Conservation (phyloP, 2,888 invertebrate genomes). For the Clistopyga incitator region DNA sequence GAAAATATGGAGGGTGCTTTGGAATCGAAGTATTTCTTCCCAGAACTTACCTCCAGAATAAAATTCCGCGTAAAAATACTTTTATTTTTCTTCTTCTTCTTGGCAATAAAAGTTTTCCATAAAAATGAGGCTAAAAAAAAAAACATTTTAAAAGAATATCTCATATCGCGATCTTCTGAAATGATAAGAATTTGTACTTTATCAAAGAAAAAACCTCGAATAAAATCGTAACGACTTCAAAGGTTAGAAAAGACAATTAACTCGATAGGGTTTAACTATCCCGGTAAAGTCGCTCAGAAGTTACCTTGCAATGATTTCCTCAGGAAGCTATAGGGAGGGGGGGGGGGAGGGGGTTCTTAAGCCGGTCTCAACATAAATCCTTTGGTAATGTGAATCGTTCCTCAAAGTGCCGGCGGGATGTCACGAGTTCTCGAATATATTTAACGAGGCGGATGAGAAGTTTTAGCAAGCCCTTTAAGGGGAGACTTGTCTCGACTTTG, state of each 20-base stretch:
- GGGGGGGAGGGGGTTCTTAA: not conserved
- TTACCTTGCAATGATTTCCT: not conserved
- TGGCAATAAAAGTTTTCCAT: not conserved
- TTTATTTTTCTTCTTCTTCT: not conserved
- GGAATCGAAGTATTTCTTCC: conserved; percentile 6
- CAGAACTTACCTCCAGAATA: not conserved
- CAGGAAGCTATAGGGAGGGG: not conserved
- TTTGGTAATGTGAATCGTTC: not conserved
- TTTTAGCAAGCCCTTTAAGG: not conserved
- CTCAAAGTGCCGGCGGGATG: not conserved
- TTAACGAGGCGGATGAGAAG: not conserved
- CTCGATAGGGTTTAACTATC: not conserved
- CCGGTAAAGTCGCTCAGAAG: not conserved
- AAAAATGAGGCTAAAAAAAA: not conserved
- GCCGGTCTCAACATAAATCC: not conserved
- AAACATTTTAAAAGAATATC: too few relatives aligned
- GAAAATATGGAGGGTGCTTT: not conserved
- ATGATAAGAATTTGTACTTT: not conserved
- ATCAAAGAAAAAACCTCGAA: not conserved
- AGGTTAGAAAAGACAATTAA: not conserved
- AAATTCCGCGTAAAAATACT: not conserved
- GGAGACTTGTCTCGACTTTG: not conserved
- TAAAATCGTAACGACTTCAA: not conserved
- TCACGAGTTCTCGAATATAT: not conserved
- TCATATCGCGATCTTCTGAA: not conserved